phyloP scores from a whole-genome alignment of 23 tunicate genomes.

The Ciona savignyi region DNA sequence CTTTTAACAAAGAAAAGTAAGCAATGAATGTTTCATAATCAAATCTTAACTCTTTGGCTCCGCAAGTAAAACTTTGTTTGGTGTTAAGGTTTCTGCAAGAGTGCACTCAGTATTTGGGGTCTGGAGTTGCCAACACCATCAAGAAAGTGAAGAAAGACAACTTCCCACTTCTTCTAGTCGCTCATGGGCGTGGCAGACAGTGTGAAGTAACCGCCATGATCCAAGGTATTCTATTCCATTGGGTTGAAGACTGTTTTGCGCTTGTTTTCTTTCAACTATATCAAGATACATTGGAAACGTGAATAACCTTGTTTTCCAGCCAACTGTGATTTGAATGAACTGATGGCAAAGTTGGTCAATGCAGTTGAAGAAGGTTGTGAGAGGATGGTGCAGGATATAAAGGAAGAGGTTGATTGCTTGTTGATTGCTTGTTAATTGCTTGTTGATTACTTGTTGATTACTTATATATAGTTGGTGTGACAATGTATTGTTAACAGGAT shows the following conservation, averaged over 20 bases:
- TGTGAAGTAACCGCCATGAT: conserved; percentile 83
- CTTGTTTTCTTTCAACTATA: too few relatives aligned
- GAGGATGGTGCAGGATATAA: conserved; percentile 49
- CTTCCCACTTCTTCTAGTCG: conserved; percentile 73
- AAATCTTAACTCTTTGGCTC: too few relatives aligned
- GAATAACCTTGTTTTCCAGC: conserved; percentile 16
- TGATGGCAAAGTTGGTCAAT: conserved; percentile 54
- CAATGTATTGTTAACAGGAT: too few relatives aligned
- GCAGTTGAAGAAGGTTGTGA: conserved; percentile 65
- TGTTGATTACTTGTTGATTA: too few relatives aligned
- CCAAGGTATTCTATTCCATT: conserved; percentile 82
- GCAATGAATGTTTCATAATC: too few relatives aligned
- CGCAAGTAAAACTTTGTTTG: background rate
- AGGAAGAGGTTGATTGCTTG: conserved; percentile 77
- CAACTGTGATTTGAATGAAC: conserved; percentile 53
- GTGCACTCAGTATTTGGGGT: conserved; percentile 47
- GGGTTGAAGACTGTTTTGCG: too few relatives aligned
- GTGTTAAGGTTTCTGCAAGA: conserved; percentile 24
- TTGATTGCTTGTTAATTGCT: too few relatives aligned
- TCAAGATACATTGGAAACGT: too few relatives aligned
- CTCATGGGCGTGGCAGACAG: conserved; percentile 72
- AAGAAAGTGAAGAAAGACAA: conserved; percentile 50
- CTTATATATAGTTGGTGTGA: too few relatives aligned
- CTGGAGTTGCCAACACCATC: conserved; percentile 55
- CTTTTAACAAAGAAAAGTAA: conserved; percentile 53